Base-by-base conservation (phyloP, 2,888 invertebrate genomes). In the Dasysyrphus albostriatus region DNA sequence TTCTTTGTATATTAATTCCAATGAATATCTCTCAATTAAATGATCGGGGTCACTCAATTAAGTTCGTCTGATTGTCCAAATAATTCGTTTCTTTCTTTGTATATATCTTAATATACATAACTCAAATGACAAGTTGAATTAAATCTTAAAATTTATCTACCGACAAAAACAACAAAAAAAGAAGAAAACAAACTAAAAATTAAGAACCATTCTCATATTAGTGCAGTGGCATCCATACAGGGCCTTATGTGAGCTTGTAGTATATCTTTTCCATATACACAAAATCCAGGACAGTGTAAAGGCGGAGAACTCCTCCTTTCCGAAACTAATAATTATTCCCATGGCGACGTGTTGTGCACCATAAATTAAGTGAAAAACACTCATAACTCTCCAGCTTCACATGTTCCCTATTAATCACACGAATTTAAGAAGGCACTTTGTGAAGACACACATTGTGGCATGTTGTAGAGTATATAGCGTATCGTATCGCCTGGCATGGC, bases 371-470 rank as follows among this genome's bases (percentile, higher is more conserved):
- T 88, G 82, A 83, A 89, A 88, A 87, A 87, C 85, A 75, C 88
- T 88, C 88, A 89, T 89, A 89, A 89, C 88, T 85, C 88, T 88
- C 75, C 78, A 79, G 88, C 88, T 81, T 89, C 89, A 89, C 89
- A 89, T 88, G 88, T 89, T 89, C 88, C 88, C 89, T 89, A 89
- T 89, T 89, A 89, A 89, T 89, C 89, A 89, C 81, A 75, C 74
- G 83, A 87, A 83, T 70, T 83, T 82, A 87, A 87, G 78, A 89
- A 88, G 83, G 78, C 81, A 88, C 82, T 88, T 88, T 83, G 56
- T 34, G 82, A 56, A 61, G 59, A 76, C 32, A 54, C 63, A 61
- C 79, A 67, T 44, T 56, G 56, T 29, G 49, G 39, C 51, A 56
- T 54, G 63, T 39, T 34, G 44, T 44, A n/a, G 6, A 44, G 14